Conservation (phyloP, 2,797 vertebrate species). For the Microcaecilia unicolor region DNA sequence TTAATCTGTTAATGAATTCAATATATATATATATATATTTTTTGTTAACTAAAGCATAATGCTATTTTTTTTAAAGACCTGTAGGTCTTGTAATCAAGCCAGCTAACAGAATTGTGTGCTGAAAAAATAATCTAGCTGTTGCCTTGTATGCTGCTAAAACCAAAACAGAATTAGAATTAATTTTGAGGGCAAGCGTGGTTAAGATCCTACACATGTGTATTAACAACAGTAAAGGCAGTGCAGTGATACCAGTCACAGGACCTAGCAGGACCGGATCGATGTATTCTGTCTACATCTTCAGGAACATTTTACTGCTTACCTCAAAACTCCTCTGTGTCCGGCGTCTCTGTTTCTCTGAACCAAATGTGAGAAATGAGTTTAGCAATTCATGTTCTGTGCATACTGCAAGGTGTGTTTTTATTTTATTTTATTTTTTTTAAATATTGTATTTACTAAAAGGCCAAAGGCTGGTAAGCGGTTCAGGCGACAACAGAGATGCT, state of each 20-base stretch:
- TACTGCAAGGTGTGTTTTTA: constrained; percentile 20
- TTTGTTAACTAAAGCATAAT: constrained; percentile 37
- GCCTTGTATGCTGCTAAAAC: constrained; percentile 59
- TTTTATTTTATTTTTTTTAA: constrained; percentile 32
- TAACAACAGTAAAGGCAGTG: constrained; percentile 18
- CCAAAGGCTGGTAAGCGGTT: constrained; percentile 54
- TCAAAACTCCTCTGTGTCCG: constrained; percentile 54
- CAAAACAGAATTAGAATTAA: constrained; percentile 50
- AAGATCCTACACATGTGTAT: constrained; percentile 30
- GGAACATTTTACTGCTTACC: constrained; percentile 63
- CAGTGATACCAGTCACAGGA: constrained; percentile 47
- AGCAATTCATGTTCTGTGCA: constrained; percentile 37
- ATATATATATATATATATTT: constrained; percentile 12
- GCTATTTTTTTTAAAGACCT: constrained; percentile 39
- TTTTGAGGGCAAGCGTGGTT: constrained; percentile 44
- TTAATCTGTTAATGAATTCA: constrained; percentile 39
- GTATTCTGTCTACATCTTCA: constrained; percentile 57
- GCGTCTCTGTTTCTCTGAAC: constrained; percentile 50
- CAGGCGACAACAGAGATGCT: constrained; percentile 44
- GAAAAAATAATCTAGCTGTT: constrained; percentile 48
- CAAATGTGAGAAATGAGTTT: constrained; percentile 42
- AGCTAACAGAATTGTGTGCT: constrained; percentile 42
- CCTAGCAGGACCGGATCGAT: constrained; percentile 53
- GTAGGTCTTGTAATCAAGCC: constrained; percentile 44
- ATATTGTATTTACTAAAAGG: constrained; percentile 45